Conservation (phyloP, 2,113 vertebrate species). For the Tamias sibiricus region DNA sequence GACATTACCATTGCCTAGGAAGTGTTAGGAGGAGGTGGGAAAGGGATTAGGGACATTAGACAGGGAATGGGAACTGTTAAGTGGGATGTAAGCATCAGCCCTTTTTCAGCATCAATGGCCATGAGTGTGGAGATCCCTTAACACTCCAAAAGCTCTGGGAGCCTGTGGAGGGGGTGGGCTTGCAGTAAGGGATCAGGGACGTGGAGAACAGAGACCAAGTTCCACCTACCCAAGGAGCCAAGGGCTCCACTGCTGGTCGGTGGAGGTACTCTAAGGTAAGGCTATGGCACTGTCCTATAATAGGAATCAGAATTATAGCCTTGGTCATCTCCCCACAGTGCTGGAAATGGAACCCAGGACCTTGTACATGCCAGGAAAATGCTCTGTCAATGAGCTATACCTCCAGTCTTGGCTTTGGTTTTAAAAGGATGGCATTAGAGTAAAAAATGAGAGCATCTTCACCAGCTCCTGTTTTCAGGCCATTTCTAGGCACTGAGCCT, state of each 20-base stretch:
- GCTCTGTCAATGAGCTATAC: not conserved
- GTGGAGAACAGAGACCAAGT: not conserved
- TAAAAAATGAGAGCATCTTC: not conserved
- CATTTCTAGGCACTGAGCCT: not conserved
- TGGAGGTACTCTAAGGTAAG: not conserved
- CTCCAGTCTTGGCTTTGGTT: not conserved
- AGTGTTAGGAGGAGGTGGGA: conserved; percentile 74
- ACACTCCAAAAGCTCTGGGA: not conserved
- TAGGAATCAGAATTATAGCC: not conserved
- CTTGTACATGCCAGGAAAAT: not conserved
- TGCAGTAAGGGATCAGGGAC: not conserved
- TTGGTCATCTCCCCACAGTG: too few species aligned
- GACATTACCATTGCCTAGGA: conserved; percentile 46
- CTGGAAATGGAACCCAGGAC: not conserved
- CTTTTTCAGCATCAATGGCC: conserved; percentile 84
- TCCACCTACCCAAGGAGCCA: not conserved
- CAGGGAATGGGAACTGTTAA: conserved; percentile 77
- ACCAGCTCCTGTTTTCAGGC: not conserved
- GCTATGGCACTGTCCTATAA: not conserved
- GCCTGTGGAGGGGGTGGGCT: not conserved
- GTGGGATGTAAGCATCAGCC: conserved; percentile 84
- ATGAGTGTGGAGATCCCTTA: not conserved
- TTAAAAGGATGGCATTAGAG: not conserved
- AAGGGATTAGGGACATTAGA: conserved; percentile 67
- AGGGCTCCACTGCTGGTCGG: not conserved